Evolutionary conservation across 2,888 invertebrate species (phyloP), one percentile per base, ranked within the genome.

Genomic region (Candidula unifasciata): DNA sequence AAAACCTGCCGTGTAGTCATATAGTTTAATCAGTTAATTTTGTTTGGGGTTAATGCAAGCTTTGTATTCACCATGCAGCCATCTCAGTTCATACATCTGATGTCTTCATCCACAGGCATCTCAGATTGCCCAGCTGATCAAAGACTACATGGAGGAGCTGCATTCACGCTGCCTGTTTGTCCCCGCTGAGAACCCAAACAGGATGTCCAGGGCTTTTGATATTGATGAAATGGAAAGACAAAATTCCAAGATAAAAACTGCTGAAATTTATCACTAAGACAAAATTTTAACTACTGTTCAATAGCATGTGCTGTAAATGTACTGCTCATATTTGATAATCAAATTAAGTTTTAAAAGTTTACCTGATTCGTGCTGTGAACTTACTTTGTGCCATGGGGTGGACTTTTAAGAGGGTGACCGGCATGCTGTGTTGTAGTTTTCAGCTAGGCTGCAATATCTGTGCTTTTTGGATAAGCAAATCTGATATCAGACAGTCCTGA

Each of bases 71-170:
- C 44, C 44, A 44, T 44, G 13, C 44, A 44, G 13, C 13, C 44
- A 44, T 0, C n/a, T n/a, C 44, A 44, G 44, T 44, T 13, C 0
- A 44, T 44, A 44, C n/a, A 44, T 44, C 13, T 44, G 0, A 10
- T 44, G 0, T 13, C 44, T 30, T 68, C 37, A 35, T 37, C 66
- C 91, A n/a, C 94, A 98, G 96, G 97, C 97, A 86, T 97, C 97
- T 94, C 97, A 98, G 95, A 97, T 98, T 93, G 97, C 97, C 85
- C 97, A 97, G 85, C 95, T 98, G 87, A 97, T 98, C 91, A 96
- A 97, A 92, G 98, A 98, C 94, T 98, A 98, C 87, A 90, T 90
- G 74, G 89, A 88, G 35, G 91, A 92, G 80, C 87, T 92, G 52
- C 89, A 91, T 86, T 85, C 88, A 13, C 88, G 89, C 18, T 89